phyloP scores from a whole-genome alignment of 2,888 invertebrate species.

The Emmelina monodactyla region DNA sequence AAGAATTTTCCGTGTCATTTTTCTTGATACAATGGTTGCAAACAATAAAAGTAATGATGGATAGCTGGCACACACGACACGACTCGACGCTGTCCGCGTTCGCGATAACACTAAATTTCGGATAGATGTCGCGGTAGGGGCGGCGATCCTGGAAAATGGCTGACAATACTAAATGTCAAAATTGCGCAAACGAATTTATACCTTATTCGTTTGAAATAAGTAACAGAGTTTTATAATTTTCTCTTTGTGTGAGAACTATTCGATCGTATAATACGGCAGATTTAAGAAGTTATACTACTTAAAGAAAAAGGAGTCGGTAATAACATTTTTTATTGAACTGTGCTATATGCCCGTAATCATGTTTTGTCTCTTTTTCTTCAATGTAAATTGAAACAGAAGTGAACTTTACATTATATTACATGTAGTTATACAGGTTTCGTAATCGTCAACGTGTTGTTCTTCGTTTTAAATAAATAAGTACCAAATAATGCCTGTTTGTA shows the following conservation, averaged over 20 bases:
- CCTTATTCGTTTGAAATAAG: conserved; percentile 8
- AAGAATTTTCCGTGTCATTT: conserved; percentile 42
- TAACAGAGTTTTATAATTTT: conserved; percentile 16
- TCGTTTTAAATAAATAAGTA: background rate
- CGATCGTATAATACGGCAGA: conserved; percentile 42
- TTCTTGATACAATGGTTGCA: conserved; percentile 51
- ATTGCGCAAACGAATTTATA: conserved; percentile 19
- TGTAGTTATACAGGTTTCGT: background rate
- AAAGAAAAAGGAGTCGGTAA: conserved; percentile 18
- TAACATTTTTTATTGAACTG: conserved; percentile 25
- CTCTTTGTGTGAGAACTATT: conserved; percentile 26
- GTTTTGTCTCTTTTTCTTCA: conserved; percentile 28
- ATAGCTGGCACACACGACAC: conserved; percentile 24
- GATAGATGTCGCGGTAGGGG: conserved; percentile 53
- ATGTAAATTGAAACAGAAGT: background rate
- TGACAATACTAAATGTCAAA: conserved; percentile 43
- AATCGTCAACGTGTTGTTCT: background rate
- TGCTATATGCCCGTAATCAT: conserved; percentile 22
- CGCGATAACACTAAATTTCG: conserved; percentile 54
- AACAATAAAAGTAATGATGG: conserved; percentile 27
- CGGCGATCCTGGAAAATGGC: conserved; percentile 60
- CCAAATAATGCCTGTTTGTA: background rate
- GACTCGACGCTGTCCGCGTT: conserved; percentile 35
- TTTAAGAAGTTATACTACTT: conserved; percentile 26
- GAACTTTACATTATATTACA: background rate